phyloP scores from a whole-genome alignment of 2,888 invertebrate genomes.

The Ceraclea dissimilis region DNA sequence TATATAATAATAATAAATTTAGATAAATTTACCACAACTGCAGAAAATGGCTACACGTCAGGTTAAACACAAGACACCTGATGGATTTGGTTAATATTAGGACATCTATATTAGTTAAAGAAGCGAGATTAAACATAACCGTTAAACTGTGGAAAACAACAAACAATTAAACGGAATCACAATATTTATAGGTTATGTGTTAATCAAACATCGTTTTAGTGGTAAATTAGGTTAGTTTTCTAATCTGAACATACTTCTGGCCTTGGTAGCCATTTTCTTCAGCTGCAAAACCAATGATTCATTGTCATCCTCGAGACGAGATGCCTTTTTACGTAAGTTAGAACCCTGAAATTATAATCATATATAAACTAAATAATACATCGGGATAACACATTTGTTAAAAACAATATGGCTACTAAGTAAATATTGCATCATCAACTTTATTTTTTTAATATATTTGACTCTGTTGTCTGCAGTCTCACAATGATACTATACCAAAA shows the following conservation, averaged over 20 bases:
- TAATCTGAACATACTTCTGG: conserved; percentile 59
- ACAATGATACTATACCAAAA: too few relatives aligned
- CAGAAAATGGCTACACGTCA: conserved; percentile 47
- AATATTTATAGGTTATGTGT: conserved; percentile 3
- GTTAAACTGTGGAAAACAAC: too few relatives aligned
- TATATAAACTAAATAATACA: not conserved
- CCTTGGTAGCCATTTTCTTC: conserved; percentile 89
- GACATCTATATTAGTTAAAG: too few relatives aligned
- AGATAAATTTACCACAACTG: conserved; percentile 31
- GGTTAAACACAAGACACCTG: not conserved
- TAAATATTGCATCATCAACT: not conserved
- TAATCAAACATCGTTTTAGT: not conserved
- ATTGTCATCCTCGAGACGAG: conserved; percentile 94
- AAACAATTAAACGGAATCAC: too few relatives aligned
- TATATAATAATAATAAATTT: conserved; percentile 2
- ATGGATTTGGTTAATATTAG: too few relatives aligned
- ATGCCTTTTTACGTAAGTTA: conserved; percentile 81
- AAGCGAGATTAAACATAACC: not conserved
- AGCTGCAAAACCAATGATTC: conserved; percentile 91
- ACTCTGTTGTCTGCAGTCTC: too few relatives aligned
- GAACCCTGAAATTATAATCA: conserved; percentile 58
- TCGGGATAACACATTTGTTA: not conserved
- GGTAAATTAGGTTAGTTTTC: not conserved
- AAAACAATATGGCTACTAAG: not conserved
- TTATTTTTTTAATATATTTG: too few relatives aligned